Percentiles rank a stretch among this genome's conserved stretches.
These are phyloP conservation scores for Mongoloraphidia duomilia DNA, from an alignment of 2,888 invertebrate genomes.

Conservation along the genomic window DNA sequence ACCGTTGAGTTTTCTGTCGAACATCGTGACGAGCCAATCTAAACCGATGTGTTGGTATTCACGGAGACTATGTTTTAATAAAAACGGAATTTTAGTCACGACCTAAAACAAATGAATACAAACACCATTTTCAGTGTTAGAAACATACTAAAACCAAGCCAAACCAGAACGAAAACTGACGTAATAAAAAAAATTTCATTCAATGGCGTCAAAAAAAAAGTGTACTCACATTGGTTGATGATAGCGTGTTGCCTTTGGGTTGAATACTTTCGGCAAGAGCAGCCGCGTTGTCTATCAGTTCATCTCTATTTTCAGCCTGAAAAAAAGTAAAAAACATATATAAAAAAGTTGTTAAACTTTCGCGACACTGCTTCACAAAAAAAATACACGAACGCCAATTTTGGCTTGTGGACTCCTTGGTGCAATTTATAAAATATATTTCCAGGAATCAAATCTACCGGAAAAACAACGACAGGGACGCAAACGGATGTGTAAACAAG, in stretches of 20 bases:
- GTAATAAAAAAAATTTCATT: not conserved
- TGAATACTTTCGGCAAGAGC: conserved; percentile 91
- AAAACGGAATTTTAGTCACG: conserved; percentile 83
- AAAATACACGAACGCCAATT: too few species aligned
- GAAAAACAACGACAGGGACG: too few species aligned
- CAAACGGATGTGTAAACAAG: too few species aligned
- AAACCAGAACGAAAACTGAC: not conserved
- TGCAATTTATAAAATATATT: too few species aligned
- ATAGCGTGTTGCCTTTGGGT: conserved; percentile 93
- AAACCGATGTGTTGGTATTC: conserved; percentile 97
- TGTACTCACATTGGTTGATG: conserved; percentile 66
- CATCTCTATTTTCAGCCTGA: conserved; percentile 40
- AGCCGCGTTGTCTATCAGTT: conserved; percentile 82
- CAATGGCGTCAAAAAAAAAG: not conserved
- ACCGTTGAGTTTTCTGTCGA: conserved; percentile 86
- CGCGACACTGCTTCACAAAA: too few species aligned
- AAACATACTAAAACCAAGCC: not conserved
- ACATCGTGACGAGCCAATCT: conserved; percentile 95
- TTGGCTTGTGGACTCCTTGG: too few species aligned
- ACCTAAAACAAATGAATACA: conserved; percentile 37
- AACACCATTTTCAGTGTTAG: conserved; percentile 5
- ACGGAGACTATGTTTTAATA: conserved; percentile 77
- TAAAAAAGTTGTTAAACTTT: too few species aligned
- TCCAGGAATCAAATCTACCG: too few species aligned
- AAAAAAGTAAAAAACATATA: not conserved